These are phyloP conservation scores for Pinna nobilis DNA, from an alignment of 1,140 invertebrate species.

Conservation along the genomic window DNA sequence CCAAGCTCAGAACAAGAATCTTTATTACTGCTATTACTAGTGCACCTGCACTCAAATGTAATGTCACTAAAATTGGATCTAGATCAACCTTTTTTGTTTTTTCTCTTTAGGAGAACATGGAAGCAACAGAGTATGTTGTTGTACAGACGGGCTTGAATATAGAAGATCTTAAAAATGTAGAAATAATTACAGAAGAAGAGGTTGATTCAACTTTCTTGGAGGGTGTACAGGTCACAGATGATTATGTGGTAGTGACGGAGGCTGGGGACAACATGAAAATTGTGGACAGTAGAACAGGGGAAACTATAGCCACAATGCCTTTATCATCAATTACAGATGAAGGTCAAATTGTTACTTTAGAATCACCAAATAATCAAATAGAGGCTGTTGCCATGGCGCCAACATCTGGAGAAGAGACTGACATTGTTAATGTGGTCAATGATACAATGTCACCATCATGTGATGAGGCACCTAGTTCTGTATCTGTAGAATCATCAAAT, in stretches of 20 bases:
- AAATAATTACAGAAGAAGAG: conserved; percentile 56
- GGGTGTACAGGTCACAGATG: conserved; percentile 44
- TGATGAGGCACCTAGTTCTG: conserved; percentile 39
- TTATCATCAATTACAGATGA: conserved; percentile 16
- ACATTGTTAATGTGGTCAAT: not conserved
- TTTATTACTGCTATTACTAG: too few species aligned
- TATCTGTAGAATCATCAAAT: not conserved
- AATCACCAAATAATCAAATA: conserved; percentile 30
- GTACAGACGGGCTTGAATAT: conserved; percentile 50
- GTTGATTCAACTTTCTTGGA: conserved; percentile 48
- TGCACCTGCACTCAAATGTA: too few species aligned
- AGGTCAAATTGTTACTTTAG: conserved; percentile 24
- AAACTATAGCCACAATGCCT: conserved; percentile 52
- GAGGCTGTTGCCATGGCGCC: conserved; percentile 45
- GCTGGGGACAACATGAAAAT: conserved; percentile 51
- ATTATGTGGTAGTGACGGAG: conserved; percentile 56
- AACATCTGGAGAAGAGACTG: conserved; percentile 19
- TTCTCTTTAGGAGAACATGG: conserved; percentile 28
- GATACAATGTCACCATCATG: not conserved
- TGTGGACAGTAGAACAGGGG: conserved; percentile 54
- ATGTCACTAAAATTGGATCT: too few species aligned
- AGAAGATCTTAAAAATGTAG: conserved; percentile 56
- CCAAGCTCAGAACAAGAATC: too few species aligned
- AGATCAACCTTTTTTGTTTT: too few species aligned
- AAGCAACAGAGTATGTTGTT: conserved; percentile 61